These are phyloP conservation scores for Drosophila kohkoa DNA, from an alignment of 1,140 invertebrate genomes.

Conservation along the genomic window DNA sequence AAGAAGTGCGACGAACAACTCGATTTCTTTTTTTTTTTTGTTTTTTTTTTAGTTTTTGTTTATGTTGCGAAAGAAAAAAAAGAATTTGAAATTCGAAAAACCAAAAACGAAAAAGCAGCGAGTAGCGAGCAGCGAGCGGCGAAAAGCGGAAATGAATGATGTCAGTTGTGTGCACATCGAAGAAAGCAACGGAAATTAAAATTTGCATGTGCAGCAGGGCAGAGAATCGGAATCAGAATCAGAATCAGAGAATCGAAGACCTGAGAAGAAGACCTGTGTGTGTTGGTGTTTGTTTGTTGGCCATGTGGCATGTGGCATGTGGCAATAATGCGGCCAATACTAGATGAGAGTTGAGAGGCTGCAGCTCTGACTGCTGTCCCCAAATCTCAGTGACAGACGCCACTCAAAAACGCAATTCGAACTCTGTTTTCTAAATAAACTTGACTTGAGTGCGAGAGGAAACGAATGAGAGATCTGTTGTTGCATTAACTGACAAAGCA, in stretches of 20 bases:
- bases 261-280: neutral
- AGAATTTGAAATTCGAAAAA: neutral
- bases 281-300: conserved; percentile 12
- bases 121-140: conserved; percentile 3
- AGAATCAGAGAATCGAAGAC: conserved; percentile 2
- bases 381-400: conserved; percentile 31
- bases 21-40: neutral
- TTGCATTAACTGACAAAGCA: neutral
- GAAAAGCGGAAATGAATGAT: conserved; percentile 76
- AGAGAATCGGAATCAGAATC: conserved; percentile 28
- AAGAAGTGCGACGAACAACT: neutral
- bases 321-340: conserved; percentile 40
- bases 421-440: conserved; percentile 45
- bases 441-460: conserved; percentile 10
- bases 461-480: conserved; percentile 1
- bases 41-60: neutral
- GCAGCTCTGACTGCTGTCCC: conserved; percentile 1
- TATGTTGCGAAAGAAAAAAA: neutral
- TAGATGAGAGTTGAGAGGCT: conserved; percentile 12
- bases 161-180: conserved; percentile 72
- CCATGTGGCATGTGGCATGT: conserved; percentile 14
- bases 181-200: conserved; percentile 81
- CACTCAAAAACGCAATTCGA: conserved; percentile 36
- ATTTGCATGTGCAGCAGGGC: conserved; percentile 74
- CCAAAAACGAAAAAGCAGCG: conserved; percentile 1